Percentiles rank a stretch among this genome's conserved stretches.
phyloP scores from a whole-genome alignment of 2,113 vertebrate species.

The western clawed frog (Xenopus tropicalis) region DNA sequence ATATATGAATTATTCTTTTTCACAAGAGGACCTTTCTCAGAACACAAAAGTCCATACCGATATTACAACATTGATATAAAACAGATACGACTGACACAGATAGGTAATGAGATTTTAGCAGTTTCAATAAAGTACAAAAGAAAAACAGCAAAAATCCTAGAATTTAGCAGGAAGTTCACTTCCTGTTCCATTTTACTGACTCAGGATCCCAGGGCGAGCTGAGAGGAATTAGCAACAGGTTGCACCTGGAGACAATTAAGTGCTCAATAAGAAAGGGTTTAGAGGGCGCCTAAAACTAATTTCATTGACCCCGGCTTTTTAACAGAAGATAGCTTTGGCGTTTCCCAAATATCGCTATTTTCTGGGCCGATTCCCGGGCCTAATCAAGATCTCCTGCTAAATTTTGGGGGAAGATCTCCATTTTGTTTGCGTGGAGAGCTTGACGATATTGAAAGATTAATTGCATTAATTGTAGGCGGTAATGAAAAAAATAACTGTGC shows the following conservation, averaged over 20 bases:
- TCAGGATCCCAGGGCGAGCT: conserved; percentile 52
- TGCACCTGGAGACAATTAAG: conserved; percentile 66
- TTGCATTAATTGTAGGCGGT: conserved; percentile 9
- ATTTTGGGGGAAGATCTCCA: conserved; percentile 24
- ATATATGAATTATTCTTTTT: too few relatives aligned
- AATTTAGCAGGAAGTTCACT: conserved; percentile 51
- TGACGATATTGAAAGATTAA: conserved; percentile 10
- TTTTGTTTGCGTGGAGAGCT: background rate
- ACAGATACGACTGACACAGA: too few relatives aligned
- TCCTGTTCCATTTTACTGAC: conserved; percentile 46
- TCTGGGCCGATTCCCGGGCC: conserved; percentile 41
- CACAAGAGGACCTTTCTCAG: too few relatives aligned
- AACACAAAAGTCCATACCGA: too few relatives aligned
- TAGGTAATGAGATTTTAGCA: too few relatives aligned
- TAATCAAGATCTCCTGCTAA: conserved; percentile 40
- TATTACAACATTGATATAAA: too few relatives aligned
- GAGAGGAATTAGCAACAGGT: conserved; percentile 45
- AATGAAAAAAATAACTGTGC: background rate
- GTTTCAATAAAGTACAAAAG: conserved; percentile 2
- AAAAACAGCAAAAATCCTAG: conserved; percentile 52
- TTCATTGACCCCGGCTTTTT: conserved; percentile 55
- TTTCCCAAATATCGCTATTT: conserved; percentile 50
- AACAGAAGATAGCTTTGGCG: conserved; percentile 16
- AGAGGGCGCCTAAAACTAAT: conserved; percentile 60
- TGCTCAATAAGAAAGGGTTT: conserved; percentile 62